phyloP scores from a whole-genome alignment of 37 sponge, comb jelly and placozoan genomes.

The Theonella swinhoei region DNA sequence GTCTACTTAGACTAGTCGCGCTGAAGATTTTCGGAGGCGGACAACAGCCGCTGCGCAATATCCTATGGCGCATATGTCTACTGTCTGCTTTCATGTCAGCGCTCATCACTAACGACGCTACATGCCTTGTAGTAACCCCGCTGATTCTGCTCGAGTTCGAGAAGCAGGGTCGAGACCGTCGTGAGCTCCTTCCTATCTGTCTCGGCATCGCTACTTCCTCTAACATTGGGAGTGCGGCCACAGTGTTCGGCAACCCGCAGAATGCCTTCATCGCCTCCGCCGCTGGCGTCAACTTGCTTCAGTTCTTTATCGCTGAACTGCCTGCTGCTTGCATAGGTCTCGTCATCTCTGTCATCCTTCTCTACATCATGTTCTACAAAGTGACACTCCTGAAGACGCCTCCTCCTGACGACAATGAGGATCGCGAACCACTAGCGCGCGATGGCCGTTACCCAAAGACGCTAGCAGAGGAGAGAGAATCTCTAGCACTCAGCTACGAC shows the following conservation, averaged over 20 bases:
- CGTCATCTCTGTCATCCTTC: conserved; percentile 43
- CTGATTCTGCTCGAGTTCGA: conserved; percentile 63
- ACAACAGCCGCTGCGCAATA: conserved; percentile 54
- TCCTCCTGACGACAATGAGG: conserved; percentile 12
- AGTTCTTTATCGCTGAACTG: conserved; percentile 69
- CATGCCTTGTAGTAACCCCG: conserved; percentile 79
- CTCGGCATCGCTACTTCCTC: conserved; percentile 86
- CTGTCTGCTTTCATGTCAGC: conserved; percentile 77
- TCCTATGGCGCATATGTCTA: conserved; percentile 83
- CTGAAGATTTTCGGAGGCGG: conserved; percentile 54
- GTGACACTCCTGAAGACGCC: neutral
- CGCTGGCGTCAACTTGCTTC: conserved; percentile 52
- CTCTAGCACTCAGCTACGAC: conserved; percentile 66
- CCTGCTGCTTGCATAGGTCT: conserved; percentile 78
- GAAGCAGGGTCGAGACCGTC: conserved; percentile 54
- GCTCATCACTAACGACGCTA: conserved; percentile 86
- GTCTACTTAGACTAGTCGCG: conserved; percentile 58
- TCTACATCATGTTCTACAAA: conserved; percentile 34
- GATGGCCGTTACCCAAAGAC: conserved; percentile 26
- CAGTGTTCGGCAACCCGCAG: conserved; percentile 89
- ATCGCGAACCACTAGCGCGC: neutral
- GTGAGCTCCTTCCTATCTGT: conserved; percentile 70
- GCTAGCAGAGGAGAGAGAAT: conserved; percentile 66
- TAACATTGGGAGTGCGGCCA: conserved; percentile 91
- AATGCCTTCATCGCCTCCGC: conserved; percentile 89